Percentiles rank a stretch among this genome's conserved stretches.
Conservation (phyloP, 2,113 vertebrate species). For the Cyanoderma ruficeps region DNA sequence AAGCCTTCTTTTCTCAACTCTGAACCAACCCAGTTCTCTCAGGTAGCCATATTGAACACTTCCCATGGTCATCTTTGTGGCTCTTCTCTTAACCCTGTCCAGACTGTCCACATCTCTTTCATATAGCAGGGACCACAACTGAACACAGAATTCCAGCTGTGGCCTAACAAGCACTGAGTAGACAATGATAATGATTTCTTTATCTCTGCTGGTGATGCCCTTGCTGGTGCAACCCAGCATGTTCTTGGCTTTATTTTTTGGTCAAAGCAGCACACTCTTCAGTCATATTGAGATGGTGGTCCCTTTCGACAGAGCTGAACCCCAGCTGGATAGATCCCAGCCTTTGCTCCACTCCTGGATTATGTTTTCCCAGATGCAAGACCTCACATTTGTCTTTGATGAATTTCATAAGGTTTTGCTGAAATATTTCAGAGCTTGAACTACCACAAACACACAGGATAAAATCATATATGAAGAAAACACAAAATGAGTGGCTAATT, state of each 20-base stretch:
- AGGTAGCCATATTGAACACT: background rate
- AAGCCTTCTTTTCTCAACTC: background rate
- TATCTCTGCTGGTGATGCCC: background rate
- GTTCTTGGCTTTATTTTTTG: background rate
- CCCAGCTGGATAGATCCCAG: background rate
- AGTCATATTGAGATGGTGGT: background rate
- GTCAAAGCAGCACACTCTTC: background rate
- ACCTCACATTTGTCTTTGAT: background rate
- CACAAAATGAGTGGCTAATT: background rate
- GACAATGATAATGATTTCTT: background rate
- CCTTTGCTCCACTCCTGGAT: background rate
- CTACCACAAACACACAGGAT: background rate
- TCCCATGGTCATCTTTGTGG: background rate
- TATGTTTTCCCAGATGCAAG: background rate
- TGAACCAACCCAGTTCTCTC: background rate
- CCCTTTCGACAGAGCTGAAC: background rate
- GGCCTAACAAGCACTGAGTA: background rate
- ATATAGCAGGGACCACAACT: background rate
- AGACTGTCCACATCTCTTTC: background rate
- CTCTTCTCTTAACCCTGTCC: background rate
- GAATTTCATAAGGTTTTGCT: background rate
- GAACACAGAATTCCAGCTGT: background rate
- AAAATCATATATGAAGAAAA: background rate
- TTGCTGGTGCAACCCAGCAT: background rate
- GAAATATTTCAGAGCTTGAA: background rate